Percentiles rank a stretch among this genome's conserved stretches.
phyloP scores from a whole-genome alignment of 2,797 vertebrate genomes.

The Acropternis orthonyx region DNA sequence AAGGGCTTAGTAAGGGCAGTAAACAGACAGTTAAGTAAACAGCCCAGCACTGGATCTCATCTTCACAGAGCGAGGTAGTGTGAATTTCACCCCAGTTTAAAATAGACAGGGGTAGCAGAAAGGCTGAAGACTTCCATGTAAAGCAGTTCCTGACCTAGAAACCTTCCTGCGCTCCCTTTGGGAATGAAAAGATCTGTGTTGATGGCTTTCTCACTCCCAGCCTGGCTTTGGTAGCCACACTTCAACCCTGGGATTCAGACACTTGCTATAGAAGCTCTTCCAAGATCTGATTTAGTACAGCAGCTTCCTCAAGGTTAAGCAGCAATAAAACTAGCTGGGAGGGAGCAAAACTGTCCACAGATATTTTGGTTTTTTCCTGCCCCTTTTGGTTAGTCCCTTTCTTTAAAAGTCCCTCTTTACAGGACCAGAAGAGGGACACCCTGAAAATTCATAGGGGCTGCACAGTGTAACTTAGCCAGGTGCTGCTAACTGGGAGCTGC shows the following conservation, averaged over 20 bases:
- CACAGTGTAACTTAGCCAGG: constrained; percentile 59
- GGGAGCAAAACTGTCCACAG: constrained; percentile 25
- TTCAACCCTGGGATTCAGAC: constrained; percentile 37
- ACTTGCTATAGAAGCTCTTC: constrained; percentile 2
- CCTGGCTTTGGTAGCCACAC: constrained; percentile 54
- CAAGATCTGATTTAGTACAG: background rate
- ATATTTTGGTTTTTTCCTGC: background rate
- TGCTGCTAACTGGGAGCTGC: constrained; percentile 49
- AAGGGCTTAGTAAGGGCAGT: constrained; percentile 60
- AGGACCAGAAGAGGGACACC: constrained; percentile 1
- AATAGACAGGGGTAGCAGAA: constrained; percentile 16
- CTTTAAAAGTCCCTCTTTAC: background rate
- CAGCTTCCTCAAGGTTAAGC: constrained; percentile 47
- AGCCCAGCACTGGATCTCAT: constrained; percentile 70
- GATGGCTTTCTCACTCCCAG: constrained; percentile 15
- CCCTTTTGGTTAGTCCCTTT: background rate
- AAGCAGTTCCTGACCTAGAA: constrained; percentile 48
- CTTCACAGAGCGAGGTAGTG: constrained; percentile 64
- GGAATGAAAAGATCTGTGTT: constrained; percentile 34
- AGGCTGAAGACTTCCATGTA: constrained; percentile 38
- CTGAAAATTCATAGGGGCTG: constrained; percentile 21
- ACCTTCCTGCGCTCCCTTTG: constrained; percentile 16
- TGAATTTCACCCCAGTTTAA: constrained; percentile 65
- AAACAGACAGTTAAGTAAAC: constrained; percentile 75
- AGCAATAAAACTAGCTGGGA: constrained; percentile 48